Percentiles rank a stretch among this genome's conserved stretches.
phyloP scores from a whole-genome alignment of 2,113 vertebrate genomes.

The Theropithecus gelada region DNA sequence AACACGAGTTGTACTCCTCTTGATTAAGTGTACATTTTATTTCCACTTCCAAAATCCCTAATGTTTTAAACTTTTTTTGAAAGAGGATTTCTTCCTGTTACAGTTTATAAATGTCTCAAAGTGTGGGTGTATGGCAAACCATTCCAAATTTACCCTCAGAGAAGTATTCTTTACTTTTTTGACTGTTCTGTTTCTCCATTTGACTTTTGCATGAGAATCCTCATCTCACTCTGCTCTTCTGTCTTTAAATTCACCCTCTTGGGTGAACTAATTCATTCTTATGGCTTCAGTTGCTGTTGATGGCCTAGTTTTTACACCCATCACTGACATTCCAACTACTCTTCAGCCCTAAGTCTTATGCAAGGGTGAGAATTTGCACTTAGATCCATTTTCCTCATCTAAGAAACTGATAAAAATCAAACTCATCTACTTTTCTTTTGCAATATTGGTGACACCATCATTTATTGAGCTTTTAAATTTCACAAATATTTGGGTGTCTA shows the following conservation, averaged over 20 bases:
- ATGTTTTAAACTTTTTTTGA: conserved; percentile 59
- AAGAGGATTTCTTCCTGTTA: conserved; percentile 73
- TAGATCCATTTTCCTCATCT: not conserved
- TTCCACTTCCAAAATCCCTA: conserved; percentile 57
- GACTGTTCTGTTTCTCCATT: conserved; percentile 51
- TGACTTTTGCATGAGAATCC: conserved; percentile 47
- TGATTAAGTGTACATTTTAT: conserved; percentile 52
- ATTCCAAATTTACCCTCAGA: conserved; percentile 69
- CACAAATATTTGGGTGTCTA: not conserved
- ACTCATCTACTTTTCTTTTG: not conserved
- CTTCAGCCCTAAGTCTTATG: not conserved
- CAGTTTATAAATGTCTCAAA: conserved; percentile 73
- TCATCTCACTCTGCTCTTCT: not conserved
- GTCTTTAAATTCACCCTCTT: not conserved
- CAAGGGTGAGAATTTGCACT: not conserved
- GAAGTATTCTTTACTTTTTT: conserved; percentile 66
- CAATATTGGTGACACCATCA: not conserved
- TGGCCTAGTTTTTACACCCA: not conserved
- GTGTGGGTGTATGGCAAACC: conserved; percentile 68
- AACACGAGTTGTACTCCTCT: not conserved
- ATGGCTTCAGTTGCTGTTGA: not conserved
- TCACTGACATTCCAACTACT: not conserved
- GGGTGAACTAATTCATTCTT: conserved; percentile 17
- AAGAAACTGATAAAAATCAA: conserved; percentile 18
- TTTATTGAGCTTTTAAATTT: conserved; percentile 22